Evolutionary conservation across 2,113 vertebrate genomes (phyloP), one percentile per base, ranked within the genome.

Genomic region (Oreocharis arfaki): DNA sequence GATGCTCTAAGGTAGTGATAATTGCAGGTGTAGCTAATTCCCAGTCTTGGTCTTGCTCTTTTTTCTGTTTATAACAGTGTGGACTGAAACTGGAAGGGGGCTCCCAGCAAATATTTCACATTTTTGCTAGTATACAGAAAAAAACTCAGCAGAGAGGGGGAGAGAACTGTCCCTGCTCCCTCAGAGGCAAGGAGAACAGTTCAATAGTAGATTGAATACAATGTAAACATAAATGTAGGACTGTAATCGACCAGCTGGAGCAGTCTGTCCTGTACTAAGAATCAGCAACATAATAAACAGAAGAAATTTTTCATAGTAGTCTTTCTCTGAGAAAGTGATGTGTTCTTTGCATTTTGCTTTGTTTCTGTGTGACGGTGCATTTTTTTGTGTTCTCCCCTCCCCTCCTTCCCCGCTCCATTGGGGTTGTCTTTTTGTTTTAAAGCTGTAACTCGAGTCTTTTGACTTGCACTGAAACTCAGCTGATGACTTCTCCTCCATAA

Each of bases 391-490:
- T 37, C 11, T 7, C 8, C 6, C 10, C 3, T 37, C 20, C 14
- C 37, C 22, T 11, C 14, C 17, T 9, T 6, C 3, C 9, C 12
- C 13, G 11, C 3, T 10, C 4, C 2, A 37, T 17, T 28, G 1
- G 10, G 3, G 8, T 20, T n/a, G 4, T 5, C 60, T 57, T 30
- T 49, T 37, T 59, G 3, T 90, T 84, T 95, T 53, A 35, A 84
- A 92, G 39, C 53, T 85, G 18, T 50, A 46, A 79, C 47, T 57
- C 85, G 49, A 55, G 10, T 47, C 10, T 81, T 88, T 37, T 79
- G 35, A 63, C n/a, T 85, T 79, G 42, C 27, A 33, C 39, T 69
- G 70, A 42, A 93, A 82, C n/a, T 33, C n/a, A 80, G 46, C 65
- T 79, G 71, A 65, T 69, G 49, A 41, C 27, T 93, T 90, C 84